A percentile compares a stretch with the other conserved stretches of the same genome.
Evolutionary conservation across 2,113 vertebrate species (phyloP).

Genomic region (Ramphastos sulfuratus): DNA sequence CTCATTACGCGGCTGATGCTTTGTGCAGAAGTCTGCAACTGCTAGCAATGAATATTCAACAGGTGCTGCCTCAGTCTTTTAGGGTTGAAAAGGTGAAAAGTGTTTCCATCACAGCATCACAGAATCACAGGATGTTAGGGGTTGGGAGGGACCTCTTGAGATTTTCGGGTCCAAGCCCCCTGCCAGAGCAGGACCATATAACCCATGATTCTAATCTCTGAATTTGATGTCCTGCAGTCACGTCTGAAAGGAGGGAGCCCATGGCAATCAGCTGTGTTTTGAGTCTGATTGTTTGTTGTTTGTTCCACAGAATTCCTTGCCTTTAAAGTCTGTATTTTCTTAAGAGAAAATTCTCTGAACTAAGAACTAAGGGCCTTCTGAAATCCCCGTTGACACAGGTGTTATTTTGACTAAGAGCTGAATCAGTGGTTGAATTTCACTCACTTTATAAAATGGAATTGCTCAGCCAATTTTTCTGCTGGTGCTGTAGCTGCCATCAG

Average conservation of each 20-base stretch:
- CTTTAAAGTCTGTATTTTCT: neutral
- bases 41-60: constrained; percentile 29
- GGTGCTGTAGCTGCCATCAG: neutral
- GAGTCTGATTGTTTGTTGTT: neutral
- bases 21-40: constrained; percentile 20
- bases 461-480: neutral
- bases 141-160: too few species aligned
- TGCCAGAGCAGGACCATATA: too few species aligned
- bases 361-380: neutral
- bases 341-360: neutral
- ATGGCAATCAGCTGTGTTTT: neutral
- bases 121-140: too few species aligned
- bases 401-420: neutral
- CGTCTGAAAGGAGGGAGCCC: neutral
- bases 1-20: neutral
- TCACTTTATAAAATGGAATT: neutral
- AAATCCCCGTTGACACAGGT: neutral
- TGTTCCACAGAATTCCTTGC: neutral
- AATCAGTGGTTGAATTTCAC: neutral
- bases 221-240: neutral
- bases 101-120: neutral
- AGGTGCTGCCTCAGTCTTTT: neutral
- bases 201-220: neutral
- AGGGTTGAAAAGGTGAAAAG: neutral
- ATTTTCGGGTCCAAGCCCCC: too few species aligned